phyloP scores from a whole-genome alignment of 2,797 vertebrate species.

The Tokudaia muenninki region DNA sequence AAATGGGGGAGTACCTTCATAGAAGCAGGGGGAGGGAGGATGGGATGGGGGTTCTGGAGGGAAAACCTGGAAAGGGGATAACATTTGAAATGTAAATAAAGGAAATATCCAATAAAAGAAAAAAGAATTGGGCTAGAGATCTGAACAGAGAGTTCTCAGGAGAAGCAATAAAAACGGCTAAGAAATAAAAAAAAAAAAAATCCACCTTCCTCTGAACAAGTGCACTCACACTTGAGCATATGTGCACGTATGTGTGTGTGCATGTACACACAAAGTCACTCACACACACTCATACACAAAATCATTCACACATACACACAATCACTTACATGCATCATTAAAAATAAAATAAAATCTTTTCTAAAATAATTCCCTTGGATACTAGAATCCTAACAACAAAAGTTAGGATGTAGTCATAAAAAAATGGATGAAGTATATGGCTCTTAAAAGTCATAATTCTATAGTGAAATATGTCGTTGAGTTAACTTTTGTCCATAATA shows the following conservation, averaged over 20 bases:
- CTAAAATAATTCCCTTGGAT: neutral
- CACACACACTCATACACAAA: neutral
- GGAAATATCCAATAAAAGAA: no score
- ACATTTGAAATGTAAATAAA: no score
- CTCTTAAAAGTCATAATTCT: neutral
- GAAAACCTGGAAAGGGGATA: no score
- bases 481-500: neutral
- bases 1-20: no score
- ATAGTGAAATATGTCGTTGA: neutral
- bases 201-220: neutral
- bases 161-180: no score
- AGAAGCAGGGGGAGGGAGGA: no score
- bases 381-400: neutral
- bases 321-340: neutral
- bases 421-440: neutral
- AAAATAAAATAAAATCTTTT: constrained; percentile 9
- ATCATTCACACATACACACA: neutral
- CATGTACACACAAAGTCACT: no score
- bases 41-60: no score
- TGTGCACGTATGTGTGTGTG: accelerated
- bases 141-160: no score
- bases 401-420: neutral
- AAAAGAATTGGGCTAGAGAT: no score
- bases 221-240: no score
- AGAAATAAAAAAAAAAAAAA: neutral